Base-by-base conservation (phyloP, 1,140 invertebrate species). In the Diplogasteroides magnus region DNA sequence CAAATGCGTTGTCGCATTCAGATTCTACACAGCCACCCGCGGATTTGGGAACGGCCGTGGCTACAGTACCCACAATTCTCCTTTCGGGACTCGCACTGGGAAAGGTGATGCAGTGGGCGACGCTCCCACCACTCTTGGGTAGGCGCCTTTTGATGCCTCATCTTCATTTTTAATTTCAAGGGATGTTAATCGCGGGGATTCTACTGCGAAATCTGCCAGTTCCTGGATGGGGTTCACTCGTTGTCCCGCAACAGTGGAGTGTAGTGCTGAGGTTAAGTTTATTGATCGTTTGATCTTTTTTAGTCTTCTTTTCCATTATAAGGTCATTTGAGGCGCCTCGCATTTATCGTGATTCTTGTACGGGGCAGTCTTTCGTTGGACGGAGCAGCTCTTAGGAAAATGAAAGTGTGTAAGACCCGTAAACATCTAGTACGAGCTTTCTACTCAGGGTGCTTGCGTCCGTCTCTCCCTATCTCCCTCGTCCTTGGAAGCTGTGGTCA, bases 341-440 rank as follows among this genome's bases (percentile, higher is more conserved):
- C 73, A 25, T 70, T 75, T 23, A 59, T 70, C 13, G 90, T 97
- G 60, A 95, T 97, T 78, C 85, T 97, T 74, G 90, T 90, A 31
- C 86, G 93, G 85, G 94, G 93, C 71, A 94, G 94, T 3, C 86
- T 97, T 75, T 92, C 94, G 78, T 86, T 97, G 71, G 92, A 97
- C 83, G 90, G 92, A 1, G 83, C 86, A 58, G 91, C 91, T 13
- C 86, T 97, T 78, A 89, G 89, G 80, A 89, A 89, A 76, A 87
- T 94, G 67, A 90, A 88, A 81, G 85, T 66, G n/a, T n/a, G n/a
- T n/a, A n/a, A n/a, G n/a, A n/a, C n/a, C n/a, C n/a, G n/a, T n/a
- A n/a, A n/a, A n/a, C n/a, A n/a, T n/a, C n/a, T n/a, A n/a, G n/a
- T n/a, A n/a, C n/a, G n/a, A n/a, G n/a, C n/a, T n/a, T n/a, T n/a